A percentile compares a stretch with the other conserved stretches of the same genome.
Evolutionary conservation across 1,140 invertebrate species (phyloP).

Genomic region (Oryzaephilus surinamensis): DNA sequence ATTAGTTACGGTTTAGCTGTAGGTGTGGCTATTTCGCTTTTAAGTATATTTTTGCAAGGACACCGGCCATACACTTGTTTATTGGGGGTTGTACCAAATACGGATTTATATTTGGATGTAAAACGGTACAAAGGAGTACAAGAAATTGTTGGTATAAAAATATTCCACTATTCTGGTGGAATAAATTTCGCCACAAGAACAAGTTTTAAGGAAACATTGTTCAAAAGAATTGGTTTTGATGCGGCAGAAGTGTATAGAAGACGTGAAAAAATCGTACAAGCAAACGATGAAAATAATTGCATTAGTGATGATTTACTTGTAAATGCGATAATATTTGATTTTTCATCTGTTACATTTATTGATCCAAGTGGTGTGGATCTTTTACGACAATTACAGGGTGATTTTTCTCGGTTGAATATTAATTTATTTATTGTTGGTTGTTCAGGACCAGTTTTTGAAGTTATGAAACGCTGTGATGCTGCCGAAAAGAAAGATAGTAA

Average conservation of each 20-base stretch:
- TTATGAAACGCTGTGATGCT: constrained; percentile 48
- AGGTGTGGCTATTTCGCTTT: constrained; percentile 62
- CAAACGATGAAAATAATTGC: constrained; percentile 2
- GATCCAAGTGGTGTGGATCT: constrained; percentile 54
- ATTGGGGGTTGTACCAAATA: constrained; percentile 56
- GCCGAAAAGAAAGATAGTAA: constrained; percentile 42
- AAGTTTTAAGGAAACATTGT: constrained; percentile 49
- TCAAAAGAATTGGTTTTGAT: constrained; percentile 43
- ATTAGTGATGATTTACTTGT: constrained; percentile 14
- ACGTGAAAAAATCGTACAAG: constrained; percentile 31
- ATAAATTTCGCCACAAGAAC: constrained; percentile 65
- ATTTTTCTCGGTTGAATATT: constrained; percentile 44
- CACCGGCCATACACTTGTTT: constrained; percentile 51
- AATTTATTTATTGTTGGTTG: constrained; percentile 48
- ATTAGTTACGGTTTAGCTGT: constrained; percentile 67
- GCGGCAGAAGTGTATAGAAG: constrained; percentile 30
- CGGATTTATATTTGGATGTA: constrained; percentile 66
- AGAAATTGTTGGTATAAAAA: constrained; percentile 58
- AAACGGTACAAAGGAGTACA: constrained; percentile 60
- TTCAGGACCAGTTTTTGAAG: constrained; percentile 52
- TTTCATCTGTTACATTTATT: constrained; percentile 55
- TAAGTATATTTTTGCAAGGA: constrained; percentile 54
- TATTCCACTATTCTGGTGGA: constrained; percentile 66
- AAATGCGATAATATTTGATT: constrained; percentile 47
- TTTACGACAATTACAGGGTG: constrained; percentile 44